Evolutionary conservation across 2,113 vertebrate genomes (phyloP).

Genomic region (Rhinichthys klamathensis): DNA sequence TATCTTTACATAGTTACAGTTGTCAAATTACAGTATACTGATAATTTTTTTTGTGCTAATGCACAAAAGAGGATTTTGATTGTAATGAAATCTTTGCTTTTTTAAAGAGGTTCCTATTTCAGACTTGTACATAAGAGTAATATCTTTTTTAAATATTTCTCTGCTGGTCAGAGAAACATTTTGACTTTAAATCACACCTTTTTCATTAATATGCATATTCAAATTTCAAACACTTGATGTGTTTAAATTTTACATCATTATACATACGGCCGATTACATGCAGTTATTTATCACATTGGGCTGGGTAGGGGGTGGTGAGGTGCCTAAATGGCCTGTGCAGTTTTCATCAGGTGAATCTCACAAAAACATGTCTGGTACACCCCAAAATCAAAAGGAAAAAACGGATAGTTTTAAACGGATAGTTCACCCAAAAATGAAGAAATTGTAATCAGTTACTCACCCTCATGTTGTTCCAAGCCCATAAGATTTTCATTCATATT

Average conservation of each 20-base stretch:
- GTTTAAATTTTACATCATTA: neutral
- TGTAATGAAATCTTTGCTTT: neutral
- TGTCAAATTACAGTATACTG: neutral
- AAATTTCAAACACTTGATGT: neutral
- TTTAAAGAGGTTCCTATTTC: slow-evolving; percentile 7
- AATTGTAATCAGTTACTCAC: no score
- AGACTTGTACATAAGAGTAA: slow-evolving; percentile 43
- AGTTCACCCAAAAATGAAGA: no score
- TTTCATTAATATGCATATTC: neutral
- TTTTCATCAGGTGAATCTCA: neutral
- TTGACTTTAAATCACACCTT: neutral
- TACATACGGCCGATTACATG: neutral
- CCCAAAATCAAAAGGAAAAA: neutral
- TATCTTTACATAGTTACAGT: neutral
- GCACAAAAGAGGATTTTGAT: neutral
- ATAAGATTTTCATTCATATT: no score
- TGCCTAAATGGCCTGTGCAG: neutral
- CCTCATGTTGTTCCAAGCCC: no score
- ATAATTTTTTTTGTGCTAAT: neutral
- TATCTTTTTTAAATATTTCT: slow-evolving; percentile 28
- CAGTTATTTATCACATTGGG: neutral
- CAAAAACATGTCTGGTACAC: neutral
- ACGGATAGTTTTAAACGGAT: neutral
- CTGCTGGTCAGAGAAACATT: slow-evolving; percentile 57
- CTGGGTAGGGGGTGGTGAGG: neutral